Base-by-base conservation (phyloP, 2,113 vertebrate species). In the Melanotaenia duboulayi region DNA sequence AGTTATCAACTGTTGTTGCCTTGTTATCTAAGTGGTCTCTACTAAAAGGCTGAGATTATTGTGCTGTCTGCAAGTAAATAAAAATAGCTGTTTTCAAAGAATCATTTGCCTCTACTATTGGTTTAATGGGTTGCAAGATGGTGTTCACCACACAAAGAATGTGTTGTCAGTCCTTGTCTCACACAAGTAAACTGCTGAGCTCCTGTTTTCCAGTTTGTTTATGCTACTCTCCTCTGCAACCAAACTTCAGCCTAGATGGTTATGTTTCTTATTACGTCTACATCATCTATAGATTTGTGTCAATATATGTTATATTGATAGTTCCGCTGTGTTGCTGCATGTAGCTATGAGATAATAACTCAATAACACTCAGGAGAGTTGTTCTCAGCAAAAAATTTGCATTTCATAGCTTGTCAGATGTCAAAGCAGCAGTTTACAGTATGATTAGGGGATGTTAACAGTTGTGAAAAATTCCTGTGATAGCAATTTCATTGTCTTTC, bases 21-120 rank as follows among this genome's bases (percentile, higher is more conserved):
- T 32, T n/a, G 7, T 22, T 62, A 40, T 56, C 66, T 62, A 77
- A 40, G 49, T 48, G 40, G 59, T 69, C 59, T 70, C 48, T 40
- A 46, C 49, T 50, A 40, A n/a, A 28, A 40, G 23, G 39, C 39
- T 19, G 14, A 22, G 24, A 52, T 24, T n/a, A 48, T 5, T 59
- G 44, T 62, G 32, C 59, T 73, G 32, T 25, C 37, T 58, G 24
- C 25, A 52, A 58, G 39, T 37, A 56, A 28, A 68, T 50, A 22
- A 58, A 49, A n/a, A 66, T 49, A 61, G 25, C 40, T 80, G 12
- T 28, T 28, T 56, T 51, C 20, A 35, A 19, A 37, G 65, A 44
- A 57, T 62, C 42, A 49, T 57, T 71, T 52, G 40, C 25, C 35
- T 28, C 22, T 52, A 39, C 46, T 61, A 17, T 49, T 51, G 20